Conservation (phyloP, 1,140 invertebrate species). For the Calycopis cecrops region DNA sequence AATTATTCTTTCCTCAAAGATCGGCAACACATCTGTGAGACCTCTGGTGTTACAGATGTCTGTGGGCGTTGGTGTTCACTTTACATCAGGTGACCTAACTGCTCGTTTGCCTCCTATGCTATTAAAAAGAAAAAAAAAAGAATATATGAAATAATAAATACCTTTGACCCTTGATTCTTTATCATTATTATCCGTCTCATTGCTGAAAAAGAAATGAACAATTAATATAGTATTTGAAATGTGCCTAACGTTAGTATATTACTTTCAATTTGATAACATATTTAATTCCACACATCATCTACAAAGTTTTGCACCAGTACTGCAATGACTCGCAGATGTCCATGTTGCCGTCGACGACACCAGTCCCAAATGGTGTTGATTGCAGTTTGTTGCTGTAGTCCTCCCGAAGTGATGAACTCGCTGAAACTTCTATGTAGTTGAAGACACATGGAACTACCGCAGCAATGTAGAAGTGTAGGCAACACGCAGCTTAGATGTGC, state of each 20-base stretch:
- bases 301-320: conserved; percentile 75
- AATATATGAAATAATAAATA: conserved; percentile 25
- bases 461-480: background rate
- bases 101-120: too few species aligned
- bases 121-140: too few species aligned
- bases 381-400: conserved; percentile 5
- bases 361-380: conserved; percentile 4
- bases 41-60: too few species aligned
- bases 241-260: conserved; percentile 1
- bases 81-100: too few species aligned
- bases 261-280: conserved; percentile 5
- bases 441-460: background rate
- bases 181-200: conserved; percentile 56
- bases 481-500: conserved; percentile 2
- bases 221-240: conserved; percentile 2
- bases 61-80: too few species aligned
- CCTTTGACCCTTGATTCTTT: conserved; percentile 56
- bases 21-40: too few species aligned
- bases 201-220: conserved; percentile 56
- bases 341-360: background rate
- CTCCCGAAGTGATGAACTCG: background rate
- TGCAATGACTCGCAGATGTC: conserved; percentile 19
- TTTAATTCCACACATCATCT: conserved; percentile 47
- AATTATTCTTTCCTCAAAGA: too few species aligned
- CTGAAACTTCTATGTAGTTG: background rate